phyloP scores from a whole-genome alignment of 2,888 invertebrate genomes.

The Phaedon cochleariae region DNA sequence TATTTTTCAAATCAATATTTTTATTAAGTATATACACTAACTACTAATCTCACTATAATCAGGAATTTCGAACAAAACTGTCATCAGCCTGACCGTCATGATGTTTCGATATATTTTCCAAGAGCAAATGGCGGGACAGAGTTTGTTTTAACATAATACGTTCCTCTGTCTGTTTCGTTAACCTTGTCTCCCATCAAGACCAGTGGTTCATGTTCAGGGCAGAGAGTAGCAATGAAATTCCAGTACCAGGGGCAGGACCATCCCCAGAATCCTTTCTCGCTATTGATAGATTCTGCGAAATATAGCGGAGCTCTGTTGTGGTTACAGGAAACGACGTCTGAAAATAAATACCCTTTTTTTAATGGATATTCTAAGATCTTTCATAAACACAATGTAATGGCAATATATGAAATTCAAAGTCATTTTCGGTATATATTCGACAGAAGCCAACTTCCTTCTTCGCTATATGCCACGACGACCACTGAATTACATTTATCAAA shows the following conservation, averaged over 20 bases:
- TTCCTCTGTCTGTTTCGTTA: conserved; percentile 60
- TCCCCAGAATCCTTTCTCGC: conserved; percentile 71
- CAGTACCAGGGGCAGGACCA: conserved; percentile 70
- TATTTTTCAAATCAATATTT: too few species aligned
- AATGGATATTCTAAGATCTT: too few species aligned
- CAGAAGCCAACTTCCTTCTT: too few species aligned
- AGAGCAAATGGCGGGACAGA: conserved; percentile 67
- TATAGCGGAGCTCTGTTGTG: conserved; percentile 72
- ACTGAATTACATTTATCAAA: too few species aligned
- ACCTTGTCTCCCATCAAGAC: conserved; percentile 65
- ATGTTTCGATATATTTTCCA: conserved; percentile 67
- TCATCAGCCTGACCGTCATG: too few species aligned
- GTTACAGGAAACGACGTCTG: conserved; percentile 70
- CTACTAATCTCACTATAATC: too few species aligned
- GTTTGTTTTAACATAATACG: conserved; percentile 64
- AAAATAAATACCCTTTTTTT: conserved; percentile 42
- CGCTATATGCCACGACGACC: too few species aligned
- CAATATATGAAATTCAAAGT: too few species aligned
- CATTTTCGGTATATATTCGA: too few species aligned
- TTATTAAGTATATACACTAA: too few species aligned
- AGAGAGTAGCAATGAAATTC: conserved; percentile 67
- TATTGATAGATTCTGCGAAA: conserved; percentile 72
- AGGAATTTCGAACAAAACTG: too few species aligned
- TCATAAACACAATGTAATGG: too few species aligned
- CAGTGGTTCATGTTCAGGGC: conserved; percentile 65